Percentiles rank a stretch among this genome's conserved stretches.
These are phyloP conservation scores for Pedetes capensis DNA, from an alignment of 2,113 vertebrate species.

Conservation along the genomic window DNA sequence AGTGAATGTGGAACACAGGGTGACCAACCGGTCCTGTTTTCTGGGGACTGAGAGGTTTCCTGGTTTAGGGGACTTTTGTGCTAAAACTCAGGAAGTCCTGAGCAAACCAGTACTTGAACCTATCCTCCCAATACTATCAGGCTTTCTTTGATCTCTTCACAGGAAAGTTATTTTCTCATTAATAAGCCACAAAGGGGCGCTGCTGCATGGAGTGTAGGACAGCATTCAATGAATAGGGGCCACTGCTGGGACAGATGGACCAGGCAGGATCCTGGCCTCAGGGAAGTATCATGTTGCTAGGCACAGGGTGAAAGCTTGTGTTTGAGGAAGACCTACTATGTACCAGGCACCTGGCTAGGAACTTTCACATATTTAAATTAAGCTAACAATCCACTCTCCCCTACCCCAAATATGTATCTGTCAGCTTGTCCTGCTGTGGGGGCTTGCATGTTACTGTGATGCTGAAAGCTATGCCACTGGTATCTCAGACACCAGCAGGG, in stretches of 20 bases:
- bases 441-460: too few relatives aligned
- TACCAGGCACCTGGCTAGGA: neutral
- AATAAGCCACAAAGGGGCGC: neutral
- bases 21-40: neutral
- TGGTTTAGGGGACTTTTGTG: neutral
- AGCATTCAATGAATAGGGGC: neutral
- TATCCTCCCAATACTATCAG: neutral
- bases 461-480: too few relatives aligned
- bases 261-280: neutral
- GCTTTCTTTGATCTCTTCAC: neutral
- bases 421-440: too few relatives aligned
- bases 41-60: neutral
- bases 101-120: neutral
- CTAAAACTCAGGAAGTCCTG: neutral
- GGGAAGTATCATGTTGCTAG: neutral
- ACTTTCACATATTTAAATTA: too few relatives aligned
- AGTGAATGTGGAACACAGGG: accelerated
- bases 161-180: neutral
- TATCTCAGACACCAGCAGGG: too few relatives aligned
- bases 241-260: neutral
- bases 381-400: too few relatives aligned
- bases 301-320: neutral
- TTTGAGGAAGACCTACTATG: neutral
- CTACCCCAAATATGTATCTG: too few relatives aligned
- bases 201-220: neutral